Evolutionary conservation across 2,797 vertebrate genomes (phyloP).

Genomic region (Toxotes lorentzi): DNA sequence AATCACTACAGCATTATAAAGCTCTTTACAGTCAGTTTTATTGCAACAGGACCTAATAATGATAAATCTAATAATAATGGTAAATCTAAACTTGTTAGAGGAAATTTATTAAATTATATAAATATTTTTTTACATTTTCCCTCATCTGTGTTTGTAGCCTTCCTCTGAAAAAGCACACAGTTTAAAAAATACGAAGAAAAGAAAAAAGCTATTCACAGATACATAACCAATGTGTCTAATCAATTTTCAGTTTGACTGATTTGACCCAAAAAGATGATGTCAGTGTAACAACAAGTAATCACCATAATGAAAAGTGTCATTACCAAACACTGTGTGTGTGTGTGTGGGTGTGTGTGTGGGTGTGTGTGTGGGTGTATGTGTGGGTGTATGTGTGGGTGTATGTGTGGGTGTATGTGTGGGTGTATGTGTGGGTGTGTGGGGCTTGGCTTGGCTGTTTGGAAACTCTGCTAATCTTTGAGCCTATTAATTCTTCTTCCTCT

Average conservation of each 20-base stretch:
- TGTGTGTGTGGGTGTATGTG: too few relatives aligned
- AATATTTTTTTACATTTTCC: constrained; percentile 14
- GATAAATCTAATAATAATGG: too few relatives aligned
- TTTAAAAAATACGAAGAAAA: not conserved
- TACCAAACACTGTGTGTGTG: not conserved
- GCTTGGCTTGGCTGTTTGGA: constrained; percentile 53
- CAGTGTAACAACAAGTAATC: constrained; percentile 15
- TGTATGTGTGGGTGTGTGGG: too few relatives aligned
- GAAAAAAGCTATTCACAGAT: not conserved
- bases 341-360: too few relatives aligned
- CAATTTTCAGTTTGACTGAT: not conserved
- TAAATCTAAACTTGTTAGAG: constrained; percentile 26
- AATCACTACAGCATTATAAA: constrained; percentile 9
- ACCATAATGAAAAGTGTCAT: constrained; percentile 6
- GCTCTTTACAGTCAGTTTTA: constrained; percentile 32
- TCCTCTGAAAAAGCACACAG: not conserved
- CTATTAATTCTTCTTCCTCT: constrained; percentile 45
- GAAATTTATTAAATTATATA: constrained; percentile 28
- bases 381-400: too few relatives aligned
- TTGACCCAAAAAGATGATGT: not conserved
- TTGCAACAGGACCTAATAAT: constrained; percentile 16
- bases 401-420: too few relatives aligned
- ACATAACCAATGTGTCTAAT: not conserved
- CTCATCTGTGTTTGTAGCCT: not conserved
- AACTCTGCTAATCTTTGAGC: constrained; percentile 57